Conservation (phyloP, 2,888 invertebrate genomes). For the Xestia c-nigrum region DNA sequence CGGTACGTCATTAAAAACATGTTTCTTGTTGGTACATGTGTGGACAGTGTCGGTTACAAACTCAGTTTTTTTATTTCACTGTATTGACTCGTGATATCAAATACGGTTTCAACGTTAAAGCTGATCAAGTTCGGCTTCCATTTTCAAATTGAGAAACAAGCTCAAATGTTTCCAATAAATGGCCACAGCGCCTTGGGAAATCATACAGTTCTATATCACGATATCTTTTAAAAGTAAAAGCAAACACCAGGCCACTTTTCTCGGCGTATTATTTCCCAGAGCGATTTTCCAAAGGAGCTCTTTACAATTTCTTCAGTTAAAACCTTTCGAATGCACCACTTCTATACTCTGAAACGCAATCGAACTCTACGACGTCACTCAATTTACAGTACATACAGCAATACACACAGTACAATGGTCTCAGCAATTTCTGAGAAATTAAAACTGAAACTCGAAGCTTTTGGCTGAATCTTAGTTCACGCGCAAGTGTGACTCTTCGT, state of each 20-base stretch:
- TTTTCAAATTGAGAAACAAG: slow-evolving; percentile 28
- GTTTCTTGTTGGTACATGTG: slow-evolving; percentile 48
- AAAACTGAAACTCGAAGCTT: slow-evolving; percentile 51
- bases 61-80: slow-evolving; percentile 37
- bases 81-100: slow-evolving; percentile 34
- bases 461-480: slow-evolving; percentile 35
- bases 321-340: slow-evolving; percentile 8
- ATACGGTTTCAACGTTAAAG: slow-evolving; percentile 18
- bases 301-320: slow-evolving; percentile 12
- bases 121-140: slow-evolving; percentile 24
- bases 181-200: slow-evolving; percentile 17
- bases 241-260: neutral
- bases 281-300: neutral
- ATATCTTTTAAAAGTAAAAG: slow-evolving; percentile 6
- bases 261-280: neutral
- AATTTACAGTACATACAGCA: slow-evolving; percentile 47
- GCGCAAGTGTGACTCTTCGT: slow-evolving; percentile 53
- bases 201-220: slow-evolving; percentile 17
- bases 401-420: slow-evolving; percentile 37
- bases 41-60: slow-evolving; percentile 42
- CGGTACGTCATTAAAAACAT: slow-evolving; percentile 54
- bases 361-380: slow-evolving; percentile 23
- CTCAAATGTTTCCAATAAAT: slow-evolving; percentile 11
- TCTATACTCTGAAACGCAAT: slow-evolving; percentile 17
- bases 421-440: slow-evolving; percentile 52